Evolutionary conservation across 1,140 invertebrate species (phyloP).

Genomic region (Thaumatotibia leucotreta): DNA sequence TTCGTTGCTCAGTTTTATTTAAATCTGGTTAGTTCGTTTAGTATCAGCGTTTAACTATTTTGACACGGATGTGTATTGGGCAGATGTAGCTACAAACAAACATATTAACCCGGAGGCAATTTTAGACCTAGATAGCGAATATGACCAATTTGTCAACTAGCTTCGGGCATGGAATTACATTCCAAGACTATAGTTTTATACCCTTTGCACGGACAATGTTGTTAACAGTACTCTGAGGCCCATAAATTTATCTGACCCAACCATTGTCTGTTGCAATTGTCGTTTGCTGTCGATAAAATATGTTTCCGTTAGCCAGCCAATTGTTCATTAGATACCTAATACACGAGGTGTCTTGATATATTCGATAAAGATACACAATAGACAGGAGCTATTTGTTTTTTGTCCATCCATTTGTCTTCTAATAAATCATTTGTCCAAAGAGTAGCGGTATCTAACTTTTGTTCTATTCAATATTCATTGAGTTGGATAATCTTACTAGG

Average conservation of each 20-base stretch:
- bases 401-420: constrained; percentile 37
- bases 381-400: constrained; percentile 50
- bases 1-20: constrained; percentile 28
- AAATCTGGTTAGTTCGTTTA: background rate
- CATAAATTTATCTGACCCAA: background rate
- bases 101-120: background rate
- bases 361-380: constrained; percentile 37
- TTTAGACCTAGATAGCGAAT: background rate
- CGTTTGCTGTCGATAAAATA: constrained; percentile 13
- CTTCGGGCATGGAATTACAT: background rate
- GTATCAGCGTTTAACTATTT: background rate
- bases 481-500: background rate
- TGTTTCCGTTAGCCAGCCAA: constrained; percentile 11
- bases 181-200: background rate
- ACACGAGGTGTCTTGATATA: constrained; percentile 37
- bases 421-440: constrained; percentile 46
- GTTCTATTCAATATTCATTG: constrained; percentile 27
- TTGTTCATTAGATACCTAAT: constrained; percentile 13
- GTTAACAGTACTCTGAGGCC: background rate
- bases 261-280: constrained; percentile 9
- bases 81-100: constrained; percentile 2
- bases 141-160: background rate
- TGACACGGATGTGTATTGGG: background rate
- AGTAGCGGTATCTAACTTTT: constrained; percentile 28
- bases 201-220: background rate